A percentile compares a stretch with the other conserved stretches of the same genome.
Evolutionary conservation across 2,797 vertebrate genomes (phyloP).

Genomic region (Nannoperca obscura): DNA sequence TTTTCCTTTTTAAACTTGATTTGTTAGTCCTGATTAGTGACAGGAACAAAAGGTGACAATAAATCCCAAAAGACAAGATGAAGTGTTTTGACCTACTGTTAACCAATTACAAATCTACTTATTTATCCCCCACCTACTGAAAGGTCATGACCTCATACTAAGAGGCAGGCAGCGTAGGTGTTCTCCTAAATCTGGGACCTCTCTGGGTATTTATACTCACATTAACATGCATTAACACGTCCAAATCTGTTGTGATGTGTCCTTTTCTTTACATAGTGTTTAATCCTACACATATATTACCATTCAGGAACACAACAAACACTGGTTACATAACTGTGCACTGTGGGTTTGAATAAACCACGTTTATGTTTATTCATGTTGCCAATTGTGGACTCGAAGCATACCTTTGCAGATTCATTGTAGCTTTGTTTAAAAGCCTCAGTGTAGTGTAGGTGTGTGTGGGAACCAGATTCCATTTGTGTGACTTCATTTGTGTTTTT

Average conservation of each 20-base stretch:
- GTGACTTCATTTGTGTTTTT: slow-evolving; percentile 13
- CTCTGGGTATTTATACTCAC: neutral
- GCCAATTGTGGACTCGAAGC: slow-evolving; percentile 2
- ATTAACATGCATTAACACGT: neutral
- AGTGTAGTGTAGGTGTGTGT: slow-evolving; percentile 23
- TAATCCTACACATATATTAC: slow-evolving; percentile 32
- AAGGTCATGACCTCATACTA: slow-evolving; percentile 8
- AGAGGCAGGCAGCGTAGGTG: neutral
- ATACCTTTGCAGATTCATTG: slow-evolving; percentile 19
- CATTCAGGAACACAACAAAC: slow-evolving; percentile 39
- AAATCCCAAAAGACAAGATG: no score
- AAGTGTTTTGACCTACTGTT: no score
- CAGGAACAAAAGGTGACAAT: no score
- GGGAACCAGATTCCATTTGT: slow-evolving; percentile 4
- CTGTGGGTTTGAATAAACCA: slow-evolving; percentile 39
- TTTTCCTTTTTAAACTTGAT: no score
- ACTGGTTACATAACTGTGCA: slow-evolving; percentile 35
- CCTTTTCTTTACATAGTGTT: neutral
- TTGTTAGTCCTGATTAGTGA: no score
- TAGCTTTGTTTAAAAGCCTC: slow-evolving; percentile 6
- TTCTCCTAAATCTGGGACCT: neutral
- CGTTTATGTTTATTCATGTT: slow-evolving; percentile 16
- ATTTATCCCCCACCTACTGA: slow-evolving; percentile 1
- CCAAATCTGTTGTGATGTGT: no score
- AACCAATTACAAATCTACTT: neutral